phyloP scores from a whole-genome alignment of 2,797 vertebrate genomes.

The Gymnothorax reevesii region DNA sequence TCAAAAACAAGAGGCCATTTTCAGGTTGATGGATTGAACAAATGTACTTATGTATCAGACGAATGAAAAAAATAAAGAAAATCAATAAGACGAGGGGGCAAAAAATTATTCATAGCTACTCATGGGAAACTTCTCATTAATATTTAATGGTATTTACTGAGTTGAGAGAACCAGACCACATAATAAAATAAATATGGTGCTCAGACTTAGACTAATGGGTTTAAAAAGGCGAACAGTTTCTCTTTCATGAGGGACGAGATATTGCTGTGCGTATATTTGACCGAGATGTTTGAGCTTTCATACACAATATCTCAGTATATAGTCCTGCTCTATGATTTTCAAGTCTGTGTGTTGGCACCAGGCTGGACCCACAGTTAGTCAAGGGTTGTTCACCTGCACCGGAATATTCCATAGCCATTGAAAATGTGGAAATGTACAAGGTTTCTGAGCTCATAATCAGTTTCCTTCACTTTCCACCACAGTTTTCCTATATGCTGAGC shows the following conservation, averaged over 20 bases:
- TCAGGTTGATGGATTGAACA: conserved; percentile 67
- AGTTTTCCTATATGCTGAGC: not conserved
- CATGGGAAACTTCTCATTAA: conserved; percentile 64
- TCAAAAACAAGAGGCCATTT: conserved; percentile 61
- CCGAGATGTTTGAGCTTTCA: not conserved
- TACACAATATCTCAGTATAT: no score
- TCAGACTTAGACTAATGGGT: conserved; percentile 30
- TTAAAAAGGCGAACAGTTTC: conserved; percentile 48
- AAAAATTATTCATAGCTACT: conserved; percentile 62
- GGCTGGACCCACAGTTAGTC: not conserved
- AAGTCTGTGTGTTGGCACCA: not conserved
- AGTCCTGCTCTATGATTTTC: no score
- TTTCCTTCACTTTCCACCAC: not conserved
- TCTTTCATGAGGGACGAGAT: conserved; percentile 35
- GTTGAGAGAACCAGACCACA: conserved; percentile 13
- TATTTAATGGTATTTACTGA: conserved; percentile 27
- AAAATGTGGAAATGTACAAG: not conserved
- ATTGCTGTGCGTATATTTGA: not conserved
- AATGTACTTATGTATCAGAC: conserved; percentile 68
- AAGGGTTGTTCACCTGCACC: not conserved
- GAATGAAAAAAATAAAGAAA: conserved; percentile 51
- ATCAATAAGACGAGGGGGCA: conserved; percentile 23
- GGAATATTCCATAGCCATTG: not conserved
- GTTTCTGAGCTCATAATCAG: not conserved
- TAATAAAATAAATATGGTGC: not conserved